Conservation (phyloP, 2,888 invertebrate genomes). For the Epicampocera succincta region DNA sequence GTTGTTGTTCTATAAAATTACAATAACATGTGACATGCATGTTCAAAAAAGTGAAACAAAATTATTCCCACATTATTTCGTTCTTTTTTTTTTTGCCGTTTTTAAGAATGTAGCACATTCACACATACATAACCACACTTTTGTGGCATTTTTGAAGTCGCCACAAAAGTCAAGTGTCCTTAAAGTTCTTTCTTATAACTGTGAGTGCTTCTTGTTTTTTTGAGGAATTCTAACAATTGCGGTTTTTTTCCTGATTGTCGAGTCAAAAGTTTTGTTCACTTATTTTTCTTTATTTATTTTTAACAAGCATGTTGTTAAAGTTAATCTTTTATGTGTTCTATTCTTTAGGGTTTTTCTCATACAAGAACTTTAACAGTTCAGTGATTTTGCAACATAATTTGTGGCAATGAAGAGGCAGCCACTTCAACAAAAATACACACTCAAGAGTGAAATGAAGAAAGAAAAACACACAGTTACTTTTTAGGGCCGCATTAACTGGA, state of each 20-base stretch:
- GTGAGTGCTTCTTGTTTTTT: conserved; percentile 35
- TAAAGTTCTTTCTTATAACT: conserved; percentile 34
- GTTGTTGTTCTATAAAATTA: conserved; percentile 14
- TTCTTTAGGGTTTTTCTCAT: conserved; percentile 28
- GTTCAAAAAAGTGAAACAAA: conserved; percentile 46
- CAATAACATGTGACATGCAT: conserved; percentile 35
- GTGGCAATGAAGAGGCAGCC: conserved; percentile 51
- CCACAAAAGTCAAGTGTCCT: conserved; percentile 67
- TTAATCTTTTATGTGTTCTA: conserved; percentile 62
- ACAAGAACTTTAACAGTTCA: conserved; percentile 59
- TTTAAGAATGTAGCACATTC: conserved; percentile 40
- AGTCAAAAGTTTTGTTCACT: conserved; percentile 59
- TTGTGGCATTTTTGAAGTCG: conserved; percentile 50
- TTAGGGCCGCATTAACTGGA: conserved; percentile 30
- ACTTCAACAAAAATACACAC: conserved; percentile 52
- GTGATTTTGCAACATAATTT: conserved; percentile 58
- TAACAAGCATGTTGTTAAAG: conserved; percentile 62
- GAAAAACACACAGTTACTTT: conserved; percentile 55
- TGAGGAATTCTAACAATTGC: conserved; percentile 54
- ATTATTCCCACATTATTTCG: conserved; percentile 67
- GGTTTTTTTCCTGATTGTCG: conserved; percentile 59
- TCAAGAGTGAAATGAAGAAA: conserved; percentile 28
- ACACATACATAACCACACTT: conserved; percentile 43
- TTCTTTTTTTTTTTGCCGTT: neutral
- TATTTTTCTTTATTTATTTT: conserved; percentile 36